Evolutionary conservation across 2,113 vertebrate species (phyloP).

Genomic region (Bujurquina vittata): DNA sequence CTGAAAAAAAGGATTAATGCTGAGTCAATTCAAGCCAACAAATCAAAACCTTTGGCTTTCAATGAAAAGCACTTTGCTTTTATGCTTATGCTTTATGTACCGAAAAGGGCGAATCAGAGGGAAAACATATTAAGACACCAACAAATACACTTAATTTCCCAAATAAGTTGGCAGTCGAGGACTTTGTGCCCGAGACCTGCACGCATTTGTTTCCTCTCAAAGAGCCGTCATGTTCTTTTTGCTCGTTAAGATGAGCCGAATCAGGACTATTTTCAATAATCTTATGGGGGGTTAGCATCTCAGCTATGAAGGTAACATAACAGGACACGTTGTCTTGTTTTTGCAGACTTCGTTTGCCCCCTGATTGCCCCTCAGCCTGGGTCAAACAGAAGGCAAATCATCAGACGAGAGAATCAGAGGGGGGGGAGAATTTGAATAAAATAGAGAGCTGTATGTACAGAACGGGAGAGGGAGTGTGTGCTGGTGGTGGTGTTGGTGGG

Average conservation of each 20-base stretch:
- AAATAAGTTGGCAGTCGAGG: neutral
- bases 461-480: constrained; percentile 11
- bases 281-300: neutral
- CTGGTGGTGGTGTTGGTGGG: constrained; percentile 14
- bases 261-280: neutral
- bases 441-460: constrained; percentile 46
- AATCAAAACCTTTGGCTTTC: constrained; percentile 41
- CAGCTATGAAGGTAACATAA: neutral
- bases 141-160: neutral
- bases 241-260: neutral
- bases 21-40: constrained; percentile 48
- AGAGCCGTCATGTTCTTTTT: neutral
- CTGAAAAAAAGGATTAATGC: constrained; percentile 52
- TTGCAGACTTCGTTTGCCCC: constrained; percentile 8
- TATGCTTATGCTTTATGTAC: neutral
- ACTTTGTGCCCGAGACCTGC: neutral
- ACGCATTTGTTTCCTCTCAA: neutral
- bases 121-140: neutral
- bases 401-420: constrained; percentile 46
- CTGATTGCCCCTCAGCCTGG: constrained; percentile 35
- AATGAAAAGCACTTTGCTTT: constrained; percentile 25
- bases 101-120: neutral
- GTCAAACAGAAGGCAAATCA: constrained; percentile 49
- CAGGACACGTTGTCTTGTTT: constrained; percentile 24
- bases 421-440: constrained; percentile 20